A percentile compares a stretch with the other conserved stretches of the same genome.
Conservation (phyloP, 2,888 invertebrate species). For the Thumatha senex region DNA sequence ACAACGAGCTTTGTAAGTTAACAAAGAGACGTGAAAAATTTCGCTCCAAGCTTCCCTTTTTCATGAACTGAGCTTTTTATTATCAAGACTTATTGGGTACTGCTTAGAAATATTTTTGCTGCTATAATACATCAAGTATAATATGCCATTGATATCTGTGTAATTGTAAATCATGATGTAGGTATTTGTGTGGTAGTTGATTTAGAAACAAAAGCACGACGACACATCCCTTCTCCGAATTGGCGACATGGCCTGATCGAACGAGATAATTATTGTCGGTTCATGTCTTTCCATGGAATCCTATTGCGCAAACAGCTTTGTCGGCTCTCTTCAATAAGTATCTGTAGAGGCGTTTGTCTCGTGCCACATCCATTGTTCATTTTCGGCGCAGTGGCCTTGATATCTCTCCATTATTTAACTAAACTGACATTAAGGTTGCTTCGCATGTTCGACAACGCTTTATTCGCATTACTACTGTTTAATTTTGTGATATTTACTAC, state of each 20-base stretch:
- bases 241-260: conserved; percentile 69
- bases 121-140: conserved; percentile 12
- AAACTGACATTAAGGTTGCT: conserved; percentile 53
- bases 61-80: conserved; percentile 34
- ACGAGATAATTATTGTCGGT: conserved; percentile 79
- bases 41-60: conserved; percentile 44
- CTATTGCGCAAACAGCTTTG: conserved; percentile 81
- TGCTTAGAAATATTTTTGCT: conserved; percentile 24
- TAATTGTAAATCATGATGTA: conserved; percentile 22
- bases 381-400: conserved; percentile 70
- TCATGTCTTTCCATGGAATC: conserved; percentile 80
- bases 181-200: conserved; percentile 19
- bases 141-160: conserved; percentile 18
- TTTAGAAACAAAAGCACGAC: conserved; percentile 43
- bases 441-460: conserved; percentile 16
- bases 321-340: conserved; percentile 73
- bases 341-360: conserved; percentile 74
- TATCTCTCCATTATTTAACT: conserved; percentile 66
- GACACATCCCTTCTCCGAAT: conserved; percentile 64
- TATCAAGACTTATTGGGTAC: conserved; percentile 33
- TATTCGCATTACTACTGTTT: neutral
- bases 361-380: conserved; percentile 78
- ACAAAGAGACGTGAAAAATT: conserved; percentile 79
- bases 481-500: neutral
- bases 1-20: conserved; percentile 78